Percentiles rank a stretch among this genome's conserved stretches.
phyloP scores from a whole-genome alignment of 2,797 vertebrate species.

The Kryptopterus vitreolus region DNA sequence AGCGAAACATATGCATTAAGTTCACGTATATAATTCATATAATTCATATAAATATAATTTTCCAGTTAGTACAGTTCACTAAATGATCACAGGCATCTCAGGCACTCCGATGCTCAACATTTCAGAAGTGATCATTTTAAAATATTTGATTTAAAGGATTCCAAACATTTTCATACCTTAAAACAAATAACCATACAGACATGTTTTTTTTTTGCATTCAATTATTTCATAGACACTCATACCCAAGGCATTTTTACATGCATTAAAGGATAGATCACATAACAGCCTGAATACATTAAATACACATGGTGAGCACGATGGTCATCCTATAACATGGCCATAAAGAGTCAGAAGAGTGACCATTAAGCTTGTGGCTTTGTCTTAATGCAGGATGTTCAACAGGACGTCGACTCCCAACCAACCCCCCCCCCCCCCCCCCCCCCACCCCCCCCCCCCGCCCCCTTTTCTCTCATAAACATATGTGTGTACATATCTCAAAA shows the following conservation, averaged over 20 bases:
- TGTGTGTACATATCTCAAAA: background rate
- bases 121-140: background rate
- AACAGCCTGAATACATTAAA: constrained; percentile 20
- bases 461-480: constrained; percentile 23
- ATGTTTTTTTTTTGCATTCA: background rate
- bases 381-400: constrained; percentile 18
- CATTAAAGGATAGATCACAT: background rate
- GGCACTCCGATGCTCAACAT: background rate
- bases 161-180: background rate
- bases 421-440: background rate
- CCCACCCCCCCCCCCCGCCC: background rate
- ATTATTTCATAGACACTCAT: background rate
- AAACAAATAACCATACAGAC: background rate
- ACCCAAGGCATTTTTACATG: constrained; percentile 2
- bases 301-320: background rate
- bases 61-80: background rate
- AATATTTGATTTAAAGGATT: background rate
- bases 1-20: background rate
- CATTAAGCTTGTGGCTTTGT: constrained; percentile 41
- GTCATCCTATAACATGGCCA: constrained; percentile 22
- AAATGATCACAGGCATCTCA: background rate
- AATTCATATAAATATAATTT: background rate
- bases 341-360: background rate
- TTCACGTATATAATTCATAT: background rate
- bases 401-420: too few relatives aligned